These are phyloP conservation scores for Dynastes hyllus DNA, from an alignment of 2,888 invertebrate genomes.

Conservation along the genomic window DNA sequence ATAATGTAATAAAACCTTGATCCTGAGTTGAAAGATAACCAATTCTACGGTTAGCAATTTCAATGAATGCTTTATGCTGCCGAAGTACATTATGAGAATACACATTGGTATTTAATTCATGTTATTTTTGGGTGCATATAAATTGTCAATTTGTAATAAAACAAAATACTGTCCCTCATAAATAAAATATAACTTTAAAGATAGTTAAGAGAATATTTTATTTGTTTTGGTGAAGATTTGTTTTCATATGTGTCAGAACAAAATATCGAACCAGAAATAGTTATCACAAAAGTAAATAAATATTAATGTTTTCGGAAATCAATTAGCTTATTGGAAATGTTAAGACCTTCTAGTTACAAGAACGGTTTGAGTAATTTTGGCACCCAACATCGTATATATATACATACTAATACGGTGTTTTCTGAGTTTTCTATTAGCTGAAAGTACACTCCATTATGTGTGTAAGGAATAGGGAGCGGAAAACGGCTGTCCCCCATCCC, in stretches of 20 bases:
- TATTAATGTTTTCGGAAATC: no score
- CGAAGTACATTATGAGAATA: slow-evolving; percentile 14
- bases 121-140: slow-evolving; percentile 9
- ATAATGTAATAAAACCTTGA: slow-evolving; percentile 33
- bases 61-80: slow-evolving; percentile 17
- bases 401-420: no score
- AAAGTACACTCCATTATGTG: no score
- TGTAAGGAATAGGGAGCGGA: no score
- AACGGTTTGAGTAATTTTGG: no score
- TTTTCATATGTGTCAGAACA: not conserved
- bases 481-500: no score
- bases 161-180: not conserved
- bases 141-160: slow-evolving; percentile 7
- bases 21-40: slow-evolving; percentile 30
- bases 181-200: not conserved
- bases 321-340: no score
- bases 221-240: not conserved
- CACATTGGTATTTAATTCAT: slow-evolving; percentile 21
- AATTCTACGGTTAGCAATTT: slow-evolving; percentile 23
- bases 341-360: no score
- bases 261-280: not conserved
- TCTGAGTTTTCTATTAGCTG: no score
- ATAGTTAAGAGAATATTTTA: not conserved
- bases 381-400: no score
- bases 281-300: no score